These are phyloP conservation scores for Mormyrus lacerda DNA, from an alignment of 2,113 vertebrate species.

Conservation along the genomic window DNA sequence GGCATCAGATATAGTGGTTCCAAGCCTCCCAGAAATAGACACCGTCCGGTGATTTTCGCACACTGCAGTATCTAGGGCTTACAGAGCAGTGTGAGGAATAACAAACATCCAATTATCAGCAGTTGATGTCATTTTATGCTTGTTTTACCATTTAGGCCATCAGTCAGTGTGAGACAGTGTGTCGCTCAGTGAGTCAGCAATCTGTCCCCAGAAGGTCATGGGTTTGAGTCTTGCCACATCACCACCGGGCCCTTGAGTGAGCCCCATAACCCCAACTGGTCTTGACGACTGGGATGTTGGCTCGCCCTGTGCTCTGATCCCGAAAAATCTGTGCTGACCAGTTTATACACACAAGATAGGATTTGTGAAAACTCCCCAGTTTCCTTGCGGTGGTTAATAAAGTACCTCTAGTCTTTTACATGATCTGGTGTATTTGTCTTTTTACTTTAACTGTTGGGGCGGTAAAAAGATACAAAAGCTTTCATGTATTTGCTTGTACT, in stretches of 20 bases:
- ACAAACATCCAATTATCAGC: neutral
- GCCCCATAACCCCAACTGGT: neutral
- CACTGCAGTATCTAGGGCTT: neutral
- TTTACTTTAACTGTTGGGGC: neutral
- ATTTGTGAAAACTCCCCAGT: neutral
- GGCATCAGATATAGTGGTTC: neutral
- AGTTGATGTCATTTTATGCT: neutral
- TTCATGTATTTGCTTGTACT: neutral
- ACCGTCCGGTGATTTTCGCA: neutral
- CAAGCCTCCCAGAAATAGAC: neutral
- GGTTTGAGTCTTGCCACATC: neutral
- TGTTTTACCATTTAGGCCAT: neutral
- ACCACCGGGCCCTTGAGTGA: neutral
- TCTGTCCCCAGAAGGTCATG: neutral
- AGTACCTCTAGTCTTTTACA: neutral
- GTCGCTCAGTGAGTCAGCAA: neutral
- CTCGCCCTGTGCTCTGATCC: neutral
- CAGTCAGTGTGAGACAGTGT: neutral
- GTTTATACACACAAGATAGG: neutral
- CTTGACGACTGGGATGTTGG: too few species aligned
- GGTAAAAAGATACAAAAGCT: neutral
- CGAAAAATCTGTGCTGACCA: neutral
- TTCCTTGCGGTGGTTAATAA: neutral
- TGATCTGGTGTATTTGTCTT: neutral
- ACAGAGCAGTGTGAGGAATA: neutral